Conservation (phyloP, 1,140 invertebrate species). For the Stenopsyche tienmushanensis region DNA sequence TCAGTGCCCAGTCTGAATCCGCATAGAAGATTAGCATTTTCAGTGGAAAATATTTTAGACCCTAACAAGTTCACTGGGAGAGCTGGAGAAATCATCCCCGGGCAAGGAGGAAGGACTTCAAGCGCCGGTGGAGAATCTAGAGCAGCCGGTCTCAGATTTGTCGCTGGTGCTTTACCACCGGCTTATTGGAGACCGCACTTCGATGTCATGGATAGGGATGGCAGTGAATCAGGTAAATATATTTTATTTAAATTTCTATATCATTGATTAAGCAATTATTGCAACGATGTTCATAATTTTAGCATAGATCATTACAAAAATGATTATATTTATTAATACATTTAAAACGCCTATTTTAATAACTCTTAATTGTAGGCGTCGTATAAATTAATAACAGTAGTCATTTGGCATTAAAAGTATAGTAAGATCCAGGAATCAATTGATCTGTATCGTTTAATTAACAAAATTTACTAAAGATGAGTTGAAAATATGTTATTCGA, state of each 20-base stretch:
- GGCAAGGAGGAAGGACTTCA: neutral
- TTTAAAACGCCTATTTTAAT: too few relatives aligned
- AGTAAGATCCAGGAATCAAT: too few relatives aligned
- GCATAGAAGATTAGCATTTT: conserved; percentile 71
- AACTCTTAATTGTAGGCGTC: too few relatives aligned
- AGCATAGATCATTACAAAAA: neutral
- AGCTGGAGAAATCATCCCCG: conserved; percentile 19
- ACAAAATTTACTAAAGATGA: too few relatives aligned
- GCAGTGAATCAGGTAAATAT: conserved; percentile 57
- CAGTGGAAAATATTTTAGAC: conserved; percentile 89
- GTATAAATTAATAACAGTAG: too few relatives aligned
- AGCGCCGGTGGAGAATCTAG: conserved; percentile 1
- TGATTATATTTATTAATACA: neutral
- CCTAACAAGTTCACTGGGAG: conserved; percentile 85
- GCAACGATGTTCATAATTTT: neutral
- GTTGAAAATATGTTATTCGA: too few relatives aligned
- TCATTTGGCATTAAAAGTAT: too few relatives aligned
- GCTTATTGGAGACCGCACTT: conserved; percentile 63
- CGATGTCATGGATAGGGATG: conserved; percentile 54
- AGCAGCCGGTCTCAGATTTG: conserved; percentile 40
- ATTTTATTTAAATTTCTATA: neutral
- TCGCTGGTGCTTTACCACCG: conserved; percentile 47
- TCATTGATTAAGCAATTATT: neutral
- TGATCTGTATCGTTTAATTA: too few relatives aligned
- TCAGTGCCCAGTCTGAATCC: conserved; percentile 44